Conservation (phyloP, 2,888 invertebrate genomes). For the Agriopis leucophaearia region DNA sequence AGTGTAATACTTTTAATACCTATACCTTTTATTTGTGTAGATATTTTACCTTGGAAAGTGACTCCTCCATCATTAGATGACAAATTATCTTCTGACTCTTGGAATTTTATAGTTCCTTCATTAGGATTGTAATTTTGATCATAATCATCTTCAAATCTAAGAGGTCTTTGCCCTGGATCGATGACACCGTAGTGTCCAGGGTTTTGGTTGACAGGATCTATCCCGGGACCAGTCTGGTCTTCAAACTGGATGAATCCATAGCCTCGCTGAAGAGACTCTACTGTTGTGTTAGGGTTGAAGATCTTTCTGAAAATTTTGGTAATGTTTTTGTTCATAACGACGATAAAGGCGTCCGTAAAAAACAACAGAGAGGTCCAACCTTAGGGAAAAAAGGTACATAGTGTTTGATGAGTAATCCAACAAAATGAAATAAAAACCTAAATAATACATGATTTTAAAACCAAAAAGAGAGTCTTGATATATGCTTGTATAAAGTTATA, state of each 20-base stretch:
- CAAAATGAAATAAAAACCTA: too few species aligned
- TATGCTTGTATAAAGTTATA: too few species aligned
- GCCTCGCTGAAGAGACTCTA: constrained; percentile 42
- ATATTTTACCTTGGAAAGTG: constrained; percentile 29
- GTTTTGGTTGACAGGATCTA: constrained; percentile 10
- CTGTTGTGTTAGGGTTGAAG: constrained; percentile 43
- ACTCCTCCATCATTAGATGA: constrained; percentile 19
- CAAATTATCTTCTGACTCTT: constrained; percentile 40
- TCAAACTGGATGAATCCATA: constrained; percentile 48
- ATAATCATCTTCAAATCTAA: constrained; percentile 40
- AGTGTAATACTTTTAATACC: too few species aligned
- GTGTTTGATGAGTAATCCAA: too few species aligned
- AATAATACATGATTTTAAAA: too few species aligned
- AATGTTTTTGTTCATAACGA: neutral
- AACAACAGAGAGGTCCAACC: too few species aligned
- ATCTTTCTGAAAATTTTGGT: constrained; percentile 52
- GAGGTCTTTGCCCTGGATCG: constrained; percentile 15
- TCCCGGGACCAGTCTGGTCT: constrained; percentile 31
- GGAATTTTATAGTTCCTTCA: constrained; percentile 41
- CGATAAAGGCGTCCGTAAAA: too few species aligned
- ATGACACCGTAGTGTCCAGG: constrained; percentile 34
- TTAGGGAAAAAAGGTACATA: too few species aligned
- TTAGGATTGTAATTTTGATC: constrained; percentile 24
- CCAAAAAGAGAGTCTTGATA: too few species aligned
- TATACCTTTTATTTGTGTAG: too few species aligned